Evolutionary conservation across 2,113 vertebrate species (phyloP).

Genomic region (Platanista minor): DNA sequence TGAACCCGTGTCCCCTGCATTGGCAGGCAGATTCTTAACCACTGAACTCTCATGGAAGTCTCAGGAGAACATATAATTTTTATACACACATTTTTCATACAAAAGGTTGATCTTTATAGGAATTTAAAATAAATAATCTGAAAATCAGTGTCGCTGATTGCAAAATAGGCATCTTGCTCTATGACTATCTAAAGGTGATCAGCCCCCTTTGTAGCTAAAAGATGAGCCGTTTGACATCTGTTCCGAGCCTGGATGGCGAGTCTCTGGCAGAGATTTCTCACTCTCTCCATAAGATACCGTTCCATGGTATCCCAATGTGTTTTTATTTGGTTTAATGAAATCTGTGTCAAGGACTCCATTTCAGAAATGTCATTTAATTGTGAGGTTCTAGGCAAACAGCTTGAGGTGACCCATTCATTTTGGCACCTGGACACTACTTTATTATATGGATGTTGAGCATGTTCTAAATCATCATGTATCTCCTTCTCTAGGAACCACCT

Average conservation of each 20-base stretch:
- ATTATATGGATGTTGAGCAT: too few relatives aligned
- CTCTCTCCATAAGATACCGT: slow-evolving; percentile 85
- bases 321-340: slow-evolving; percentile 82
- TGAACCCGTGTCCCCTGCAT: too few relatives aligned
- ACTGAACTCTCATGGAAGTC: too few relatives aligned
- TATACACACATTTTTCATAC: slow-evolving; percentile 56
- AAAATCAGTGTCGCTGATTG: slow-evolving; percentile 53
- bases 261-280: slow-evolving; percentile 85
- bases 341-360: too few relatives aligned
- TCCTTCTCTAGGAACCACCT: too few relatives aligned
- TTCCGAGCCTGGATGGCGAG: slow-evolving; percentile 77
- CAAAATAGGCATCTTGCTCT: not conserved
- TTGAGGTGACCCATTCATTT: too few relatives aligned
- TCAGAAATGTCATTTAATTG: too few relatives aligned
- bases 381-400: too few relatives aligned
- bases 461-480: too few relatives aligned
- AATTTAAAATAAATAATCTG: slow-evolving; percentile 58
- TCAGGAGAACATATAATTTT: slow-evolving; percentile 51
- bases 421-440: too few relatives aligned
- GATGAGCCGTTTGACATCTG: not conserved
- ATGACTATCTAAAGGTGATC: not conserved
- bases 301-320: slow-evolving; percentile 81
- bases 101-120: slow-evolving; percentile 65
- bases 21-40: too few relatives aligned
- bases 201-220: slow-evolving; percentile 47